Conservation (phyloP, 2,113 vertebrate species). For the Carlito syrichta region DNA sequence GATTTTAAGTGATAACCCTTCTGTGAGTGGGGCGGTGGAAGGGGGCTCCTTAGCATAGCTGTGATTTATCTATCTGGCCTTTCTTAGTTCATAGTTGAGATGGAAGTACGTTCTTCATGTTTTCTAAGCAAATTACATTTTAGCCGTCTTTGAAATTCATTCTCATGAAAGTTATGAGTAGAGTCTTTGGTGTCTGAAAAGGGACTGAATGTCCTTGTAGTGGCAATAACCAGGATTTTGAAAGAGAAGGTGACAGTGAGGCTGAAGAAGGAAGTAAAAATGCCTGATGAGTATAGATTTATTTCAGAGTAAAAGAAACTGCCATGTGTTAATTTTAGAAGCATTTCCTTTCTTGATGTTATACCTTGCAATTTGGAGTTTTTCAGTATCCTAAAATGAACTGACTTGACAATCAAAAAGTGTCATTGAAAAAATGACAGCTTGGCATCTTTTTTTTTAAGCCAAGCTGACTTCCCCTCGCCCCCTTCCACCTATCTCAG, state of each 20-base stretch:
- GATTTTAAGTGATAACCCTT: background rate
- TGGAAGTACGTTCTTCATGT: background rate
- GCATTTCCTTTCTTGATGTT: conserved; percentile 40
- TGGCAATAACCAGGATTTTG: background rate
- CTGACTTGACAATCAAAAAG: conserved; percentile 39
- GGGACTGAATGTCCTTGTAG: background rate
- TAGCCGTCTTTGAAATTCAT: background rate
- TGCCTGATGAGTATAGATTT: conserved; percentile 5
- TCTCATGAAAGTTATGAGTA: background rate
- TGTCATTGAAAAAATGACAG: conserved; percentile 15
- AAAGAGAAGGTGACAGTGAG: background rate
- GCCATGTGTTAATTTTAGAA: conserved; percentile 44
- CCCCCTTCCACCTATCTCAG: too few relatives aligned
- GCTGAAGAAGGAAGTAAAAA: background rate
- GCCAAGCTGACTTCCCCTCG: background rate
- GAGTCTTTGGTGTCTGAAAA: background rate
- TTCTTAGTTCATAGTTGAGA: background rate
- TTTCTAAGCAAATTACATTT: conserved; percentile 21
- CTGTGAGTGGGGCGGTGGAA: background rate
- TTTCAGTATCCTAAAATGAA: conserved; percentile 48
- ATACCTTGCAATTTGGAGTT: conserved; percentile 58
- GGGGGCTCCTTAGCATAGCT: background rate
- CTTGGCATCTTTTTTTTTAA: conserved; percentile 47
- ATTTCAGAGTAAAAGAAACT: background rate
- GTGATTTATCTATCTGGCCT: conserved; percentile 7